phyloP scores from a whole-genome alignment of 2,888 invertebrate genomes.

The Brachyopa scutellaris region DNA sequence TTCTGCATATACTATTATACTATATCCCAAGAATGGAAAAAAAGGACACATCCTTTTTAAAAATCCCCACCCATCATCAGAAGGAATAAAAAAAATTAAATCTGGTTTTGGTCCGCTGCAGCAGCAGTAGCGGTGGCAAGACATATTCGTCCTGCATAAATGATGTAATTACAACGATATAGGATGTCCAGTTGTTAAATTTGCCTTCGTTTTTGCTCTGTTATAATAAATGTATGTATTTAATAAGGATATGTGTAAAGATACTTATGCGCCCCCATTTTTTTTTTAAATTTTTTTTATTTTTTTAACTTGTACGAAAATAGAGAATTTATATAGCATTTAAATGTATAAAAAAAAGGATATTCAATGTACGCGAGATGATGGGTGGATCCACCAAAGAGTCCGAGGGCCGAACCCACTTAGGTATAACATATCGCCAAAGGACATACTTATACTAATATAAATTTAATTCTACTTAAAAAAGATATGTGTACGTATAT shows the following conservation, averaged over 20 bases:
- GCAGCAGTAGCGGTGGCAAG: slow-evolving; percentile 72
- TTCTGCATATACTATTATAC: slow-evolving; percentile 50
- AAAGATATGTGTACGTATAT: no score
- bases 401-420: slow-evolving; percentile 41
- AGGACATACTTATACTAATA: slow-evolving; percentile 58
- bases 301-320: slow-evolving; percentile 37
- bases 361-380: slow-evolving; percentile 43
- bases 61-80: slow-evolving; percentile 51
- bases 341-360: slow-evolving; percentile 30
- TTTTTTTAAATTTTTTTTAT: slow-evolving; percentile 27
- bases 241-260: slow-evolving; percentile 63
- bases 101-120: slow-evolving; percentile 72
- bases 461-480: slow-evolving; percentile 47
- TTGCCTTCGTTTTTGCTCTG: slow-evolving; percentile 63
- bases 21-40: slow-evolving; percentile 54
- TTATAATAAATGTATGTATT: slow-evolving; percentile 66
- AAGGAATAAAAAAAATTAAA: slow-evolving; percentile 70
- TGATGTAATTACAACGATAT: slow-evolving; percentile 79
- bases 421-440: slow-evolving; percentile 53
- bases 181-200: slow-evolving; percentile 69
- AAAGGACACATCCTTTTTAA: slow-evolving; percentile 67
- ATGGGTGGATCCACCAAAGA: slow-evolving; percentile 40
- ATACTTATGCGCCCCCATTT: slow-evolving; percentile 56
- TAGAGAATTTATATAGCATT: slow-evolving; percentile 49
- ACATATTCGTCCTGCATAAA: slow-evolving; percentile 80